Conservation (phyloP, 2,113 vertebrate genomes). For the Thamnophis sirtalis region DNA sequence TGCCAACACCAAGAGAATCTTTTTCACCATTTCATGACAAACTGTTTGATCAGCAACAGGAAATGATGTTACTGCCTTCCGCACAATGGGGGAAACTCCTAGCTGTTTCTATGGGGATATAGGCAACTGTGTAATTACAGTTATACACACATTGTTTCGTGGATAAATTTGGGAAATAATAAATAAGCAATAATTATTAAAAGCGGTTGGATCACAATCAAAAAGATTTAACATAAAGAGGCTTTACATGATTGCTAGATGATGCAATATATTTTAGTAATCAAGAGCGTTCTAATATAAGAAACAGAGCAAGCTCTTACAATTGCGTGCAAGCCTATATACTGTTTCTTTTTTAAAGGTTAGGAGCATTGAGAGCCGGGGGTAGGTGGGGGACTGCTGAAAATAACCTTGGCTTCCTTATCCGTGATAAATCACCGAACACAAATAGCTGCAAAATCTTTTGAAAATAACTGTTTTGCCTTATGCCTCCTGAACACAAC, state of each 20-base stretch:
- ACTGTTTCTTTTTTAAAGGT: not conserved
- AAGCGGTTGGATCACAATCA: not conserved
- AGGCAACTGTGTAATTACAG: slow-evolving; percentile 49
- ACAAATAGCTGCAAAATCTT: not conserved
- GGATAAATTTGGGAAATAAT: not conserved
- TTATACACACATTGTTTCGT: not conserved
- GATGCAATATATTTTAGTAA: not conserved
- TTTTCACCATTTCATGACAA: slow-evolving; percentile 64
- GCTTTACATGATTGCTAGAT: not conserved
- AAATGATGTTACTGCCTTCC: slow-evolving; percentile 72
- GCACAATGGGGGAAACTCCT: slow-evolving; percentile 76
- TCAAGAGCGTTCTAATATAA: not conserved
- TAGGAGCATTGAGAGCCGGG: not conserved
- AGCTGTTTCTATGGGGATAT: slow-evolving; percentile 68
- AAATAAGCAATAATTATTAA: rapidly evolving
- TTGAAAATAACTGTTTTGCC: not conserved
- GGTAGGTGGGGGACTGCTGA: rapidly evolving
- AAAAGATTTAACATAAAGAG: not conserved
- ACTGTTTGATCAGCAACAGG: slow-evolving; percentile 78
- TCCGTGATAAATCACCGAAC: slow-evolving; percentile 2
- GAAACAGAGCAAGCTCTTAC: not conserved
- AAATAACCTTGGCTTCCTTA: not conserved
- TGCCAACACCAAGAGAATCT: slow-evolving; percentile 32
- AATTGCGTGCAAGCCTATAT: not conserved
- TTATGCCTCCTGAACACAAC: not conserved